These are phyloP conservation scores for Toxotes lorentzi DNA, from an alignment of 2,797 vertebrate genomes.

Conservation along the genomic window DNA sequence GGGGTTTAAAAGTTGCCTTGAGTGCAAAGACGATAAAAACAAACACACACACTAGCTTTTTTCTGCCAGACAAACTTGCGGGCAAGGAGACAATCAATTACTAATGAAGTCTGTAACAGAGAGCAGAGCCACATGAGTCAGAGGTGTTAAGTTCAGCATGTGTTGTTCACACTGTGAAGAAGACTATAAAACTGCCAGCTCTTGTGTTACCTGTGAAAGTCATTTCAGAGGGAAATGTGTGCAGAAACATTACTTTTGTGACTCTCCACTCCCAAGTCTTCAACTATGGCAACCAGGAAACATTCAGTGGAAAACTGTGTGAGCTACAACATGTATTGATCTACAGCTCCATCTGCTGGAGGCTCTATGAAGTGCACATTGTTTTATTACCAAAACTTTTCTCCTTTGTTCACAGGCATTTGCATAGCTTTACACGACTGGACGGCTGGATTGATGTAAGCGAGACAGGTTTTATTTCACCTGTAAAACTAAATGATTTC, in stretches of 20 bases:
- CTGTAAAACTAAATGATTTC: not conserved
- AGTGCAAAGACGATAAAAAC: slow-evolving; percentile 43
- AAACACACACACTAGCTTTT: slow-evolving; percentile 1
- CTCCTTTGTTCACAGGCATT: not conserved
- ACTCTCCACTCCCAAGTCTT: not conserved
- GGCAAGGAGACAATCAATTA: slow-evolving; percentile 64
- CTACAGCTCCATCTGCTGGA: slow-evolving; percentile 62
- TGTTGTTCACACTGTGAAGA: slow-evolving; percentile 41
- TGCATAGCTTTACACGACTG: too few relatives aligned
- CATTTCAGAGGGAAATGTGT: not conserved
- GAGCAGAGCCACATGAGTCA: slow-evolving; percentile 47
- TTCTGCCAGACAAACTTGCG: slow-evolving; percentile 38
- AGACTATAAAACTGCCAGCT: slow-evolving; percentile 31
- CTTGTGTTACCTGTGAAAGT: slow-evolving; percentile 34
- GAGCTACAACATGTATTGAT: not conserved
- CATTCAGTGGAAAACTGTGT: accelerated
- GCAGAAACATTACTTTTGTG: not conserved
- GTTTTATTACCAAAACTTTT: not conserved
- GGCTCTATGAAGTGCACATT: not conserved
- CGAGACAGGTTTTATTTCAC: not conserved
- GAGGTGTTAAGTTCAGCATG: slow-evolving; percentile 64
- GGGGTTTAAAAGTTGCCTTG: slow-evolving; percentile 10
- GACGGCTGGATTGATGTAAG: not conserved
- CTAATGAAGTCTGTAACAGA: slow-evolving; percentile 70
- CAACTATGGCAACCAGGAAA: not conserved